These are phyloP conservation scores for Aldrovandia affinis DNA, from an alignment of 2,797 vertebrate genomes.

Conservation along the genomic window DNA sequence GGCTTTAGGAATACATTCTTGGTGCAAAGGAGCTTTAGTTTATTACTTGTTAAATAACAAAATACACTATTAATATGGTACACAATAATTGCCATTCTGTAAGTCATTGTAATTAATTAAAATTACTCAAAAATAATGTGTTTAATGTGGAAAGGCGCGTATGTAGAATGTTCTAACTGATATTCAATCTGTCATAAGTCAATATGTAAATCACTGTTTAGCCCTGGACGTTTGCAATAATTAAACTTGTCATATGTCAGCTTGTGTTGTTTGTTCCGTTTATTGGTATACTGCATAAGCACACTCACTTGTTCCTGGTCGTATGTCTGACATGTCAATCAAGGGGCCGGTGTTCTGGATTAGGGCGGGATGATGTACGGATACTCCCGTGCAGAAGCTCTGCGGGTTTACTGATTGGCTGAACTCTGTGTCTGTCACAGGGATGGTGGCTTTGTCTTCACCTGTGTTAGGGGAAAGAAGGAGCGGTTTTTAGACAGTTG, in stretches of 20 bases:
- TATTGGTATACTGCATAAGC: neutral
- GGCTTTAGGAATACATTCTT: neutral
- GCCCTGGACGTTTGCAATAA: neutral
- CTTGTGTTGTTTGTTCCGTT: neutral
- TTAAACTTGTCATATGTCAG: neutral
- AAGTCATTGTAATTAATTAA: neutral
- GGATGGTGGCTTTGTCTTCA: conserved; percentile 97
- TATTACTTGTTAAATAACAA: neutral
- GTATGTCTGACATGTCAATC: conserved; percentile 99
- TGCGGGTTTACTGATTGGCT: conserved; percentile 96
- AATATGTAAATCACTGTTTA: neutral
- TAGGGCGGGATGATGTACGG: conserved; percentile 93
- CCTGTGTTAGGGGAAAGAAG: conserved; percentile 65
- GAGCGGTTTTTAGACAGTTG: neutral
- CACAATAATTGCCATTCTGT: neutral
- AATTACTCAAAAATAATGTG: neutral
- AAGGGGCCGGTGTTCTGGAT: conserved; percentile 97
- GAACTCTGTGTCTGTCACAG: conserved; percentile 95
- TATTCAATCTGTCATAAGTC: neutral
- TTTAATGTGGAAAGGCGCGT: neutral
- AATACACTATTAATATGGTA: neutral
- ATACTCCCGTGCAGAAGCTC: conserved; percentile 97
- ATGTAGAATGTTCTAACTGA: neutral
- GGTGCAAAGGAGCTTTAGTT: neutral
- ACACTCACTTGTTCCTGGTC: conserved; percentile 94